Evolutionary conservation across 2,797 vertebrate species (phyloP), one percentile per base, ranked within the genome.

Genomic region (Harpagifer antarcticus): DNA sequence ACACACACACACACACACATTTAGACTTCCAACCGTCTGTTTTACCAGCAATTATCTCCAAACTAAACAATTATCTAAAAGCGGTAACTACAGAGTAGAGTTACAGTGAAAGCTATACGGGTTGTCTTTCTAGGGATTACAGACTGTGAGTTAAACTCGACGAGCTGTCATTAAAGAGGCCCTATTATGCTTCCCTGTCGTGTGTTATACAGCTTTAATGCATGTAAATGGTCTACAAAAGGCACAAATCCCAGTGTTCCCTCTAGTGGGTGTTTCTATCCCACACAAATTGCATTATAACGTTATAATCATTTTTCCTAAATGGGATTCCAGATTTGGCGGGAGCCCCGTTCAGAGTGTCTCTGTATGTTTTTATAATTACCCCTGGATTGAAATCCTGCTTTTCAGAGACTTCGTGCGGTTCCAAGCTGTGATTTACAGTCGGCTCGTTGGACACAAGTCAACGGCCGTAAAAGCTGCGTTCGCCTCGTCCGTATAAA

Each of bases 21-120:
- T 61, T 56, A 82, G 71, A 59, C 84, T 74, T 44, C 48, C 68
- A 64, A 63, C 47, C 33, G 62, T 74, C 63, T 87, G 85, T 74
- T 86, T 87, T 84, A 70, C 70, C 82, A 91, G 85, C 83, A 89
- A 83, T 88, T 88, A 86, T 73, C 76, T 78, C 81, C 59, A 78
- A 85, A 74, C 68, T 70, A 74, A 89, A 88, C 86, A 81, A 79
- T 77, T 63, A 74, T 42, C 68, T 40, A 59, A 60, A 75, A 74
- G 55, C 33, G 40, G 48, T 61, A 78, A 82, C 78, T 69, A 72
- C 65, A 83, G 76, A 64, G 57, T 71, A 49, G 66, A 70, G 75
- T 14, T 78, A 73, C 75, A 76, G 75, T 82, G 69, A 86, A 81
- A 82, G 70, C 13, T 20, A 12, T 23, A 53, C 17, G 7, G 48